Conservation (phyloP, 2,888 invertebrate genomes). For the Lingula anatina region DNA sequence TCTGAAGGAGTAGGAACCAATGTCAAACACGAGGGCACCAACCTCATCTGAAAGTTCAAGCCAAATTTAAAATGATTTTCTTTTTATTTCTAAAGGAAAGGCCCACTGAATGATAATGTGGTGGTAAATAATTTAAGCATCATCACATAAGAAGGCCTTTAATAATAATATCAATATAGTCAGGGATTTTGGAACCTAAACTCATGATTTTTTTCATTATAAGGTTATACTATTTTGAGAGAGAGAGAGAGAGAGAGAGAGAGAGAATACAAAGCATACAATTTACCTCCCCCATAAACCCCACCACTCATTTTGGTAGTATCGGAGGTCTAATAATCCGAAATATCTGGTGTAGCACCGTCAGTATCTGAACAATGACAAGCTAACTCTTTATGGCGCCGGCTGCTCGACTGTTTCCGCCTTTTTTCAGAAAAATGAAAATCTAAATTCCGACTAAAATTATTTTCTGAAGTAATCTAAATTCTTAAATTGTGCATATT, state of each 20-base stretch:
- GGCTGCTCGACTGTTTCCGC: no score
- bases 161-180: neutral
- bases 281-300: conserved; percentile 27
- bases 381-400: no score
- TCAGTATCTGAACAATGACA: no score
- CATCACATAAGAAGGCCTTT: neutral
- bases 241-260: neutral
- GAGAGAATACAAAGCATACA: neutral
- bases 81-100: no score
- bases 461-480: no score
- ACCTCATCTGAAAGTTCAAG: conserved; percentile 72
- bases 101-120: no score
- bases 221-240: neutral
- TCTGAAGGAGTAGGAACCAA: conserved; percentile 83
- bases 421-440: no score
- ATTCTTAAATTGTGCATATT: no score
- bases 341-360: no score
- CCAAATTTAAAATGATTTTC: neutral
- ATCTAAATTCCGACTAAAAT: no score
- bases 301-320: conserved; percentile 25
- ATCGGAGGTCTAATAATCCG: no score
- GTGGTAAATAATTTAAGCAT: neutral
- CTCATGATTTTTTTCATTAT: no score
- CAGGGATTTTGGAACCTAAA: neutral
- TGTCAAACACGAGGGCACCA: conserved; percentile 95